A percentile compares a stretch with the other conserved stretches of the same genome.
phyloP scores from a whole-genome alignment of 2,113 vertebrate genomes.

The Psilopsiagon aurifrons region DNA sequence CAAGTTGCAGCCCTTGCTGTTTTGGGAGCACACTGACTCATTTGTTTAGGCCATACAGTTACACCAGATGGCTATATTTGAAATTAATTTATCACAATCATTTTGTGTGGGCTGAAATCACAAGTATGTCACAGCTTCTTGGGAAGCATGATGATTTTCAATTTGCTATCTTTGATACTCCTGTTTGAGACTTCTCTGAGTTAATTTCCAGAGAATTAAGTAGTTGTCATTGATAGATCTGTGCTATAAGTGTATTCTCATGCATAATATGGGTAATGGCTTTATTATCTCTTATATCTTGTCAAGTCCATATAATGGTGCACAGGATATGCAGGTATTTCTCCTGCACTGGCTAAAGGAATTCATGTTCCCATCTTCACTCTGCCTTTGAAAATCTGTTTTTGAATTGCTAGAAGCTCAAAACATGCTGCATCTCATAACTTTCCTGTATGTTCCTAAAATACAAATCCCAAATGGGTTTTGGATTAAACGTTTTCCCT shows the following conservation, averaged over 20 bases:
- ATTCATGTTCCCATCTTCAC: neutral
- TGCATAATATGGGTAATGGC: neutral
- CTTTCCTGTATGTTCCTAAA: conserved; percentile 16
- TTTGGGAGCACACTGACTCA: neutral
- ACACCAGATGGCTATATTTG: conserved; percentile 12
- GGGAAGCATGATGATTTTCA: neutral
- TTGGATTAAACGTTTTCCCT: neutral
- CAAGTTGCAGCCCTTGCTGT: neutral
- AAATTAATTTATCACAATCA: neutral
- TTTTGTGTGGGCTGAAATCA: neutral
- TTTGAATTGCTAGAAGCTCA: neutral
- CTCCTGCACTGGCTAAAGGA: neutral
- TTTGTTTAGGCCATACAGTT: neutral
- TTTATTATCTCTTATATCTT: neutral
- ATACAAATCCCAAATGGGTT: neutral
- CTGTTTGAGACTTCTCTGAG: neutral
- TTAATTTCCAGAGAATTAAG: neutral
- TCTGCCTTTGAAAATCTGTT: neutral
- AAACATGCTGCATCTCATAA: neutral
- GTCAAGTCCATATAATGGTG: neutral
- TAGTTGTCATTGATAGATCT: neutral
- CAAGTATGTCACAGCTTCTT: neutral
- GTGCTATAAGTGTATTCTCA: neutral
- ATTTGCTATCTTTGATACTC: neutral
- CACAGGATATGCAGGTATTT: neutral